A percentile compares a stretch with the other conserved stretches of the same genome.
phyloP scores from a whole-genome alignment of 2,113 vertebrate species.

The Melanotaenia duboulayi region DNA sequence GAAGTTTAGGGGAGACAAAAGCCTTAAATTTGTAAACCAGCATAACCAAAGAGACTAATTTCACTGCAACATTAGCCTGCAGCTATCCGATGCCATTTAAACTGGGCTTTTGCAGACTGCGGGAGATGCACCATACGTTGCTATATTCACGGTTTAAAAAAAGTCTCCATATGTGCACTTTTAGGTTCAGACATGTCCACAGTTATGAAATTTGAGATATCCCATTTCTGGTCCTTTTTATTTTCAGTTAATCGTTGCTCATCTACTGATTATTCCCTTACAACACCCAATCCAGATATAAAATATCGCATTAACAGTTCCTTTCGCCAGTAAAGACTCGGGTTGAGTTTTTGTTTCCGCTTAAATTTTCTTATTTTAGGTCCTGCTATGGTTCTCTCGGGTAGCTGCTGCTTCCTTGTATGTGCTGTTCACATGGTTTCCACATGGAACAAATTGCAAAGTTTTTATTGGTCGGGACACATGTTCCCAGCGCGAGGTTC shows the following conservation, averaged over 20 bases:
- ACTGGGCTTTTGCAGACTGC: neutral
- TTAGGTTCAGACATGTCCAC: neutral
- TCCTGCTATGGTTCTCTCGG: conserved; percentile 30
- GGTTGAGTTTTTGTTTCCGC: neutral
- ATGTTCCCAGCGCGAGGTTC: conserved; percentile 56
- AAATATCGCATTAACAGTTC: neutral
- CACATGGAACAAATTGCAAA: conserved; percentile 89
- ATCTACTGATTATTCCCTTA: neutral
- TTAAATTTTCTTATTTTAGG: conserved; percentile 19
- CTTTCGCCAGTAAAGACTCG: neutral
- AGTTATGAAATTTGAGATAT: conserved; percentile 9
- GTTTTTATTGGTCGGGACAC: conserved; percentile 82
- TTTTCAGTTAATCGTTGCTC: neutral
- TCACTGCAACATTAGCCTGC: conserved; percentile 43
- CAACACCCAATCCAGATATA: neutral
- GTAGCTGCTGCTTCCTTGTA: conserved; percentile 81
- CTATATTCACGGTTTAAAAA: neutral
- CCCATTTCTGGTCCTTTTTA: conserved; percentile 6
- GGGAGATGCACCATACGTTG: neutral
- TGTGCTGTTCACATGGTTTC: conserved; percentile 90
- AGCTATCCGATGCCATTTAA: conserved; percentile 32
- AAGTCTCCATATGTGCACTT: conserved; percentile 3
- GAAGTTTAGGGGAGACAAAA: neutral
- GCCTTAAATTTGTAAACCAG: neutral
- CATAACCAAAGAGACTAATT: conserved; percentile 5